A percentile compares a stretch with the other conserved stretches of the same genome.
phyloP scores from a whole-genome alignment of 2,113 vertebrate species.

The Colinus virginianus region DNA sequence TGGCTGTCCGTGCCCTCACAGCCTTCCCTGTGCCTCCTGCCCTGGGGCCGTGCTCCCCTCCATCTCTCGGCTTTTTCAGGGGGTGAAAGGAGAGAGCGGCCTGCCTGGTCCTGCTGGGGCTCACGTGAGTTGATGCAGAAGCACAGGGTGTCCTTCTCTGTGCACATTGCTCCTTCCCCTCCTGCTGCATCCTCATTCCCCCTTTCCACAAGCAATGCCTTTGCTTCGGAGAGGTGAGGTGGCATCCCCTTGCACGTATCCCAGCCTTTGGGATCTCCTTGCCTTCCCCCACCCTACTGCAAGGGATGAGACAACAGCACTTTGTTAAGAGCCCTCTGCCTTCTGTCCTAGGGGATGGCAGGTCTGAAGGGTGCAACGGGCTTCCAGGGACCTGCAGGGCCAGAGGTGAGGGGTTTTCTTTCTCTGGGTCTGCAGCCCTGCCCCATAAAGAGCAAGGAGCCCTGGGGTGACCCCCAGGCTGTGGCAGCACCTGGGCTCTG shows the following conservation, averaged over 20 bases:
- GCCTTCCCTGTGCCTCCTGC: neutral
- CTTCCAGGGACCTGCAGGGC: conserved; percentile 79
- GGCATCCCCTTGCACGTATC: fast-evolving
- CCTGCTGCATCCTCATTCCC: neutral
- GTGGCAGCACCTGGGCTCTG: neutral
- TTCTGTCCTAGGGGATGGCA: conserved; percentile 77
- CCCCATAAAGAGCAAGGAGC: fast-evolving
- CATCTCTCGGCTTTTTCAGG: conserved; percentile 75
- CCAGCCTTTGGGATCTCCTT: fast-evolving
- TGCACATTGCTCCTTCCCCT: neutral
- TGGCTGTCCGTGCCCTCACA: neutral
- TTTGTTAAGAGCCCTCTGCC: fast-evolving
- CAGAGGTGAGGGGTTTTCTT: conserved; percentile 76
- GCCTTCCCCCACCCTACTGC: neutral
- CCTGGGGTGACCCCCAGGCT: neutral
- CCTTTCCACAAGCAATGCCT: neutral
- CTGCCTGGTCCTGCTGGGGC: conserved; percentile 77
- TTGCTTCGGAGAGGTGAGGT: fast-evolving
- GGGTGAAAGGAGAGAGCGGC: conserved; percentile 79
- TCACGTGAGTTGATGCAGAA: conserved; percentile 75
- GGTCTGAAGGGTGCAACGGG: conserved; percentile 82
- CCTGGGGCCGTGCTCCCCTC: neutral
- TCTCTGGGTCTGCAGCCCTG: neutral
- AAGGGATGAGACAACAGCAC: neutral
- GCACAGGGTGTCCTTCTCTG: fast-evolving